A percentile compares a stretch with the other conserved stretches of the same genome.
Evolutionary conservation across 2,113 vertebrate genomes (phyloP).

Genomic region (Notarius quadriscutis): DNA sequence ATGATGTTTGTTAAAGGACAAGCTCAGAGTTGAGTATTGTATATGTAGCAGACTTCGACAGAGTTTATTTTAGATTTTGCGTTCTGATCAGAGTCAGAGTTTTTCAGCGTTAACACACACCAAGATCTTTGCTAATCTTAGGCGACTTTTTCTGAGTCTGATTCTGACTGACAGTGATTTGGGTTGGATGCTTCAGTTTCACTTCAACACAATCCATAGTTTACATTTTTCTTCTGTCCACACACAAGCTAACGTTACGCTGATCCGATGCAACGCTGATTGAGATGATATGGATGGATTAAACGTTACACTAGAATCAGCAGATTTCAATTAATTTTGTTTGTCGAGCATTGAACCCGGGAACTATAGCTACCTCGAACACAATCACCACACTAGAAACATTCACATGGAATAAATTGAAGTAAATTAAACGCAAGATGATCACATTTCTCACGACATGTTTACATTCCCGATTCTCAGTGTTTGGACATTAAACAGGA

Average conservation of each 20-base stretch:
- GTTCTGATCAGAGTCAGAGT: background rate
- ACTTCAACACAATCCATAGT: background rate
- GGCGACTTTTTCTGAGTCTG: background rate
- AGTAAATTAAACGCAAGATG: background rate
- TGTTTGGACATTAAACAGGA: background rate
- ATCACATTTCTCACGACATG: background rate
- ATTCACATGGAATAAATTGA: no score
- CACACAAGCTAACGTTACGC: background rate
- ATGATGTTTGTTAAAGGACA: background rate
- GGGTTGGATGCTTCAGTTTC: background rate
- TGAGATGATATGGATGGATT: background rate
- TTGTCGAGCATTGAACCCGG: background rate
- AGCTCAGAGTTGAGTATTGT: background rate
- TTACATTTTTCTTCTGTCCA: background rate
- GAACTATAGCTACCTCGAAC: background rate
- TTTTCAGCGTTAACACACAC: background rate
- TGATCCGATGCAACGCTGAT: background rate
- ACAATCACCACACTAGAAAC: background rate
- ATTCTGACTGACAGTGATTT: background rate
- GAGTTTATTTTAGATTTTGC: background rate
- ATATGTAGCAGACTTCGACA: background rate
- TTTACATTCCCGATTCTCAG: background rate
- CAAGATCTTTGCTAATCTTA: background rate
- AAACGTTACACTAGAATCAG: background rate
- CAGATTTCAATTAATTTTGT: background rate